Base-by-base conservation (phyloP, 2,113 vertebrate genomes). In the Silurus asotus region DNA sequence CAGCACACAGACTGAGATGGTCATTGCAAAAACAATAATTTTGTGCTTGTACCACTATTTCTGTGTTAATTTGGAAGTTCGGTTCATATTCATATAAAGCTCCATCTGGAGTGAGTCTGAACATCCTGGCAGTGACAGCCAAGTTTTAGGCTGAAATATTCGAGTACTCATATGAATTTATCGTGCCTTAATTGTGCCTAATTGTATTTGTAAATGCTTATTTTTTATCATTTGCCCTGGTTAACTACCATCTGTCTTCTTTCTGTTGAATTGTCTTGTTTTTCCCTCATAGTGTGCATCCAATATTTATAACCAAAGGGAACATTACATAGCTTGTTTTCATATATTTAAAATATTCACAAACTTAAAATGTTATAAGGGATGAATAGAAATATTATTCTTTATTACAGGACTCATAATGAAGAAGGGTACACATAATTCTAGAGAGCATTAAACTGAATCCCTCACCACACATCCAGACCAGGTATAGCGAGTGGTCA, bases 401-500 rank as follows among this genome's bases (percentile, higher is more conserved):
- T 72, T 72, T 48, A 19, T 48, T 48, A 72, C 19, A 45, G 45
- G 15, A 49, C 49, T 72, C 28, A 70, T 74, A 51, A 51, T 23
- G 49, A 51, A 51, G 70, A 49, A 51, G 45, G 48, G 48, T 74
- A 48, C 70, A 23, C 19, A 74, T 49, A 74, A 48, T 49, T 45
- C 45, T 74, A 17, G 45, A 74, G 4, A 14, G 6, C n/a, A 28
- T 2, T 56, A 17, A 77, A 56, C 5, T 56, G n/a, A 86, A 53
- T 82, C 23, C 0, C 11, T 92, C 92, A 98, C 97, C 96, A 95
- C 95, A 91, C 97, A 98, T 79, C 97, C 97, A 1, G 97, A 97
- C 97, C 97, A 98, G 74, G 96, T 96, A 89, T 97, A 98, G 88
- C 93, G 95, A 3, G 97, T 98, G 84, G 96, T 98, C 56, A 98